Evolutionary conservation across 2,888 invertebrate genomes (phyloP).

Genomic region (Macrosoma leucophasiata): DNA sequence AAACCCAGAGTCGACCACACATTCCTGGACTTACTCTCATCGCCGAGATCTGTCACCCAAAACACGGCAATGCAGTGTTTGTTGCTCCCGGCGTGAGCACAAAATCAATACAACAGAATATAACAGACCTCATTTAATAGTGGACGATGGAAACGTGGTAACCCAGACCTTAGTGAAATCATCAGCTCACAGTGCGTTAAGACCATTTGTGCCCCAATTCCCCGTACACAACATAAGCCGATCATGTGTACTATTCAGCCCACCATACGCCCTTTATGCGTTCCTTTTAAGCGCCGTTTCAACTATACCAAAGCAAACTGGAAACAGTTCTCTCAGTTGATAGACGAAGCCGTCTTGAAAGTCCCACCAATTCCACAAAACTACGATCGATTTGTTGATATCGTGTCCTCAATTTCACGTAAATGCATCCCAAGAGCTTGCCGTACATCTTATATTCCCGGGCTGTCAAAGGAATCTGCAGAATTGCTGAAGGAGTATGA

Average conservation of each 20-base stretch:
- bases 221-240: slow-evolving; percentile 8
- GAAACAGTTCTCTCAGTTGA: background rate
- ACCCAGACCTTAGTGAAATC: slow-evolving; percentile 3
- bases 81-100: background rate
- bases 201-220: slow-evolving; percentile 5
- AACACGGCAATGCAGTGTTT: slow-evolving; percentile 2
- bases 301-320: slow-evolving; percentile 6
- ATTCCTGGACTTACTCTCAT: background rate
- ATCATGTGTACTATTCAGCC: slow-evolving; percentile 2
- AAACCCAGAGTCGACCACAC: background rate
- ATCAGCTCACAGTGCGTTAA: slow-evolving; percentile 2
- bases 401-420: no score
- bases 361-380: slow-evolving; percentile 2
- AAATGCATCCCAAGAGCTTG: no score
- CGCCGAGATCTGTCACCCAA: background rate
- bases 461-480: background rate
- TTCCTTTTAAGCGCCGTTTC: slow-evolving; percentile 4
- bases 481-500: slow-evolving; percentile 1
- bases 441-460: slow-evolving; percentile 7
- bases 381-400: no score
- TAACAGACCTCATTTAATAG: slow-evolving; percentile 7
- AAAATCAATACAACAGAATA: slow-evolving; percentile 1
- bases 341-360: background rate
- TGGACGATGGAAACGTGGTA: slow-evolving; percentile 8
- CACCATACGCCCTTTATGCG: background rate